A percentile compares a stretch with the other conserved stretches of the same genome.
phyloP scores from a whole-genome alignment of 2,113 vertebrate species.

The Chloebia gouldiae region DNA sequence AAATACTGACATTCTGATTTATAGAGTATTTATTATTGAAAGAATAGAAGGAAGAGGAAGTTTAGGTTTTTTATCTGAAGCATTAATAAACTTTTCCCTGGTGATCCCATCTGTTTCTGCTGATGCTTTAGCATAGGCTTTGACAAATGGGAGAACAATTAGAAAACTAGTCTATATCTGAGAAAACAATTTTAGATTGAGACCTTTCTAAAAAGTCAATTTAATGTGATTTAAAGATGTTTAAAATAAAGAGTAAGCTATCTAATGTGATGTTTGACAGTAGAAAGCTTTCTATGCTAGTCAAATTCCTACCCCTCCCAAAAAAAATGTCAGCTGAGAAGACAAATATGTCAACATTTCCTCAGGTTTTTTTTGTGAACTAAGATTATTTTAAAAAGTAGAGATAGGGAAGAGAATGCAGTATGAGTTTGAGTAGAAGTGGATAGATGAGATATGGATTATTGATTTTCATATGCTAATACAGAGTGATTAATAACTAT shows the following conservation, averaged over 20 bases:
- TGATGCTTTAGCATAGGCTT: background rate
- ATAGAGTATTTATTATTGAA: background rate
- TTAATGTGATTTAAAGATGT: background rate
- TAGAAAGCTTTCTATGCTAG: background rate
- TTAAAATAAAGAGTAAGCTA: background rate
- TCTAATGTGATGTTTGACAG: background rate
- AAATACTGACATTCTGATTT: background rate
- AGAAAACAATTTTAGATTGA: background rate
- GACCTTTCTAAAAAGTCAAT: background rate
- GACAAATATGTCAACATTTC: background rate
- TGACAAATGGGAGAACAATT: background rate
- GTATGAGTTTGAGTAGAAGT: background rate
- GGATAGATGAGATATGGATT: background rate
- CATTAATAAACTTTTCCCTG: background rate
- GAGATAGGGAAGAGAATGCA: background rate
- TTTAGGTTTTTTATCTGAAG: background rate
- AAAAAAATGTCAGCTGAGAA: background rate
- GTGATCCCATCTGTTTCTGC: rapidly evolving
- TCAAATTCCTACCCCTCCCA: rapidly evolving
- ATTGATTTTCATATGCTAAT: background rate
- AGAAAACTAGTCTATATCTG: background rate
- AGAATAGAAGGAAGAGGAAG: background rate
- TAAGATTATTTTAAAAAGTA: background rate
- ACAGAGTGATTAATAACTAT: background rate
- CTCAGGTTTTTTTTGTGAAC: background rate